phyloP scores from a whole-genome alignment of 2,888 invertebrate genomes.

The Drosophila trichaetosa region DNA sequence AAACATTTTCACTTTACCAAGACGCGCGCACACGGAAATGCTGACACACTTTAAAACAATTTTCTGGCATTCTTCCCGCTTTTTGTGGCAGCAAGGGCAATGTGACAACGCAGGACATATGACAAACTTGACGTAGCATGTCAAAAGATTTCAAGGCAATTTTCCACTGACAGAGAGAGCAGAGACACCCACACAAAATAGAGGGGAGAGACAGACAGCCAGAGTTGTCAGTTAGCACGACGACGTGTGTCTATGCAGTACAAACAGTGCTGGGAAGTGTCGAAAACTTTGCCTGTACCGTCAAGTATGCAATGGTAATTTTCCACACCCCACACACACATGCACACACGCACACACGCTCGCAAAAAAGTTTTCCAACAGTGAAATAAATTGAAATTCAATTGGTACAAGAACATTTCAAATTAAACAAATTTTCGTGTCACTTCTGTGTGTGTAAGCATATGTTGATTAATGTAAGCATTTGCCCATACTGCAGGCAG shows the following conservation, averaged over 20 bases:
- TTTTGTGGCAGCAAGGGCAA: constrained; percentile 9
- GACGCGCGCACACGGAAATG: constrained; percentile 61
- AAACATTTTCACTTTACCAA: constrained; percentile 72
- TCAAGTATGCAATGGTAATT: constrained; percentile 61
- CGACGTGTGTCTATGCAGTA: constrained; percentile 32
- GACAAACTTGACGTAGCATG: constrained; percentile 79
- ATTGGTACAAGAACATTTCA: constrained; percentile 48
- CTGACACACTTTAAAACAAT: constrained; percentile 81
- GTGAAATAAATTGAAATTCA: constrained; percentile 62
- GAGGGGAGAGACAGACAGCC: background rate
- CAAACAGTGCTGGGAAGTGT: constrained; percentile 41
- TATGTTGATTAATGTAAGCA: constrained; percentile 21
- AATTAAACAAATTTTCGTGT: constrained; percentile 50
- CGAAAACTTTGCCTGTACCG: constrained; percentile 45
- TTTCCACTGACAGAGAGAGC: constrained; percentile 48
- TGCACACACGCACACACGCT: background rate
- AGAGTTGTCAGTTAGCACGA: background rate
- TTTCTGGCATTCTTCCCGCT: constrained; percentile 64
- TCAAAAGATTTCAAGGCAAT: constrained; percentile 78
- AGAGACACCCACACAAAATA: constrained; percentile 10
- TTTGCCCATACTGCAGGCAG: background rate
- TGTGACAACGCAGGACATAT: constrained; percentile 67
- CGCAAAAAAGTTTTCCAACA: constrained; percentile 34
- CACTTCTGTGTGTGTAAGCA: constrained; percentile 24
- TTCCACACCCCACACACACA: constrained; percentile 30